phyloP scores from a whole-genome alignment of 1,140 invertebrate genomes.

The Trypoxylus dichotomus region DNA sequence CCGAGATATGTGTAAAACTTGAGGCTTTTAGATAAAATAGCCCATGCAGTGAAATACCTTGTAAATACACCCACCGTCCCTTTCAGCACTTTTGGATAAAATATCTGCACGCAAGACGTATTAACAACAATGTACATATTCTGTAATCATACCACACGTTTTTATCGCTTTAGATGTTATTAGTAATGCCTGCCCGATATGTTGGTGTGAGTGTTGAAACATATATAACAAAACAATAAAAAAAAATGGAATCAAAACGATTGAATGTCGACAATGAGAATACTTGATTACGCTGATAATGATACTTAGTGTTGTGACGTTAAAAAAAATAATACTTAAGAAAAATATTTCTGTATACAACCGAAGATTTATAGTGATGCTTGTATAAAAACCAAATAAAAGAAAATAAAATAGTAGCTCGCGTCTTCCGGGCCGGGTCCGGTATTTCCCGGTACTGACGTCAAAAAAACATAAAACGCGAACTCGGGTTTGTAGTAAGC shows the following conservation, averaged over 20 bases:
- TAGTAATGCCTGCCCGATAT: conserved; percentile 16
- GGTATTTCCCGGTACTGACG: conserved; percentile 25
- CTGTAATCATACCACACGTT: not conserved
- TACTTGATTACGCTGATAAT: not conserved
- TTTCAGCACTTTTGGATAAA: too few relatives aligned
- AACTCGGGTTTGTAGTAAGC: conserved; percentile 34
- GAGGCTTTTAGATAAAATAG: too few relatives aligned
- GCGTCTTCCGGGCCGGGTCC: conserved; percentile 44
- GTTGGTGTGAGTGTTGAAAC: conserved; percentile 7
- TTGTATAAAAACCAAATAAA: not conserved
- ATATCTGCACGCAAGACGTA: too few relatives aligned
- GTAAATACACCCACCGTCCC: too few relatives aligned
- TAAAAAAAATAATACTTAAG: not conserved
- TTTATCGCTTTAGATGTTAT: conserved; percentile 14
- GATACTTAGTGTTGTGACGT: not conserved
- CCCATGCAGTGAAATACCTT: too few relatives aligned
- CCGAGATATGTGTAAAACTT: too few relatives aligned
- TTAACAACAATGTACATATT: too few relatives aligned
- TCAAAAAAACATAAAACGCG: conserved; percentile 31
- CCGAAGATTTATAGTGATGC: not conserved
- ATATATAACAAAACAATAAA: not conserved
- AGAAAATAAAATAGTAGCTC: conserved; percentile 30
- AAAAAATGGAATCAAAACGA: not conserved
- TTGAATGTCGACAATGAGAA: not conserved
- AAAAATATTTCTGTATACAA: not conserved